Conservation (phyloP, 2,113 vertebrate species). For the Nothobranchius kuhntae region DNA sequence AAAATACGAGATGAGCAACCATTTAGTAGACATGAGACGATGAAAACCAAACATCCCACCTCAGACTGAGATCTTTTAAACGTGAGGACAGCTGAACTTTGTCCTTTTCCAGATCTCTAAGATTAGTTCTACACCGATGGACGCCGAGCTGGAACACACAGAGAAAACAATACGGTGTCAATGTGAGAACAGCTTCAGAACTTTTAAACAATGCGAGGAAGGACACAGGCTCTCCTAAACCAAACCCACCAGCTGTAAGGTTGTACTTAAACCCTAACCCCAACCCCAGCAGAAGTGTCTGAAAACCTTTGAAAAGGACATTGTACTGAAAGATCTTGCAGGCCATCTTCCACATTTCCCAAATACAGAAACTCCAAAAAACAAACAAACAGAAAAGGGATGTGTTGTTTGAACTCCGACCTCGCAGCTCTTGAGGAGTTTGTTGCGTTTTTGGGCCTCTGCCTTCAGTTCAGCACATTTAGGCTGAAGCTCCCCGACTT, state of each 20-base stretch:
- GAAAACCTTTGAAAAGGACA: too few species aligned
- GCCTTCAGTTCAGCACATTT: constrained; percentile 80
- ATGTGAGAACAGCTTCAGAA: neutral
- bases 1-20: too few species aligned
- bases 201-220: too few species aligned
- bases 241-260: too few species aligned
- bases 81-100: constrained; percentile 84
- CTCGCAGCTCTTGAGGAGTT: constrained; percentile 82
- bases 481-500: constrained; percentile 82
- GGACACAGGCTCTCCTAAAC: too few species aligned
- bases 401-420: constrained; percentile 67
- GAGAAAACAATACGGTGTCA: neutral
- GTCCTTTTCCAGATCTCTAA: constrained; percentile 87
- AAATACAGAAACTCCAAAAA: too few species aligned
- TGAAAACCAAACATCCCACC: constrained; percentile 70
- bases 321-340: too few species aligned
- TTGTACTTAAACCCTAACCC: too few species aligned
- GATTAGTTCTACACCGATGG: constrained; percentile 82
- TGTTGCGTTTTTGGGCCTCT: constrained; percentile 77
- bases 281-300: too few species aligned
- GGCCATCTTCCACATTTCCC: too few species aligned
- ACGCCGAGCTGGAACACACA: constrained; percentile 79
- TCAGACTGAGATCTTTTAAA: constrained; percentile 86
- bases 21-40: neutral
- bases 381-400: too few species aligned